Evolutionary conservation across 2,797 vertebrate species (phyloP).

Genomic region (Geotrypetes seraphini): DNA sequence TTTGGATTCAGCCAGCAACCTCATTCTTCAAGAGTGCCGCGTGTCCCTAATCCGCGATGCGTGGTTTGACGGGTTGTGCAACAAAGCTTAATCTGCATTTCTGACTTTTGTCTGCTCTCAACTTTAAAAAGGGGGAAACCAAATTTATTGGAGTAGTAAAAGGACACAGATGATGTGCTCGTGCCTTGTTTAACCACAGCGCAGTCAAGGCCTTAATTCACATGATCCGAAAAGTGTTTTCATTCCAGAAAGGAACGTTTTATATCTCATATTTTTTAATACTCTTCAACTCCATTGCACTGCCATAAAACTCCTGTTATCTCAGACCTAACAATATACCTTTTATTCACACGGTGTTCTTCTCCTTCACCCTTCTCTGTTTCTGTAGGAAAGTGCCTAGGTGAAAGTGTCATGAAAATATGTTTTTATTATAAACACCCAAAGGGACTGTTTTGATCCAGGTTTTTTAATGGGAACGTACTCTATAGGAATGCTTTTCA

Average conservation of each 20-base stretch:
- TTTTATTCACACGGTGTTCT: slow-evolving; percentile 37
- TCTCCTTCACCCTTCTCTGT: slow-evolving; percentile 25
- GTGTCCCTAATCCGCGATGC: too few species aligned
- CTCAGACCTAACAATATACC: too few species aligned
- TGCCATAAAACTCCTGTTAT: too few species aligned
- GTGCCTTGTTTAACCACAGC: slow-evolving; percentile 41
- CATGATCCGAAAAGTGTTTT: slow-evolving; percentile 29
- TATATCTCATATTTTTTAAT: slow-evolving; percentile 31
- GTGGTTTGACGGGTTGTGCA: too few species aligned
- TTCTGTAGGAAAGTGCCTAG: slow-evolving; percentile 38
- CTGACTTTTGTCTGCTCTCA: too few species aligned
- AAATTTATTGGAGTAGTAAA: slow-evolving; percentile 44
- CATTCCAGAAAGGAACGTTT: slow-evolving; percentile 39
- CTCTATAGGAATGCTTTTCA: slow-evolving; percentile 44
- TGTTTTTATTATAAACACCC: slow-evolving; percentile 49
- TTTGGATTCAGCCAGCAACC: too few species aligned
- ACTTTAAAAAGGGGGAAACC: slow-evolving; percentile 43
- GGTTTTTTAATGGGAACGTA: slow-evolving; percentile 41
- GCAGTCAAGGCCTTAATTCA: slow-evolving; percentile 36
- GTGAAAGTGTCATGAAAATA: slow-evolving; percentile 44
- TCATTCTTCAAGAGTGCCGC: too few species aligned
- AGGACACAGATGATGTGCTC: slow-evolving; percentile 46
- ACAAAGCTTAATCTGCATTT: too few species aligned
- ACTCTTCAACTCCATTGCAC: too few species aligned
- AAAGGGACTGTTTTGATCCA: slow-evolving; percentile 44